A percentile compares a stretch with the other conserved stretches of the same genome.
Conservation (phyloP, 2,888 invertebrate genomes). For the Notocelia uddmanniana region DNA sequence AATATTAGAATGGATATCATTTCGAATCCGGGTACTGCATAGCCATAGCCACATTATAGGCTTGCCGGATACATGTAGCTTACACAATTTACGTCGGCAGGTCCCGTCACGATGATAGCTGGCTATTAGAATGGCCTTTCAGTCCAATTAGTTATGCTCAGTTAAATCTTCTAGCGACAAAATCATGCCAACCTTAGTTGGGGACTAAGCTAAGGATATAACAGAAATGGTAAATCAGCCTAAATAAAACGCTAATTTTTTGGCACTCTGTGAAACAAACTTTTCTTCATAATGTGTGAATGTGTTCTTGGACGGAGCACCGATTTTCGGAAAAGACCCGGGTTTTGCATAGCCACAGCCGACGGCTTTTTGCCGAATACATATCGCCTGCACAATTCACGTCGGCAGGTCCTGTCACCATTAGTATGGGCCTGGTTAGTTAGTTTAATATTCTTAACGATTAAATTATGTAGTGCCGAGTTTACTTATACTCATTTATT, state of each 20-base stretch:
- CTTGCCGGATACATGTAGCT: conserved; percentile 23
- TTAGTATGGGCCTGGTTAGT: conserved; percentile 22
- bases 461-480: neutral
- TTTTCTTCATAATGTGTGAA: no score
- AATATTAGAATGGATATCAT: neutral
- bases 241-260: neutral
- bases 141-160: conserved; percentile 3
- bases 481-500: no score
- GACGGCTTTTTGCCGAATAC: conserved; percentile 17
- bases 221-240: no score
- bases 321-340: neutral
- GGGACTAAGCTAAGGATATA: no score
- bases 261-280: no score
- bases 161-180: neutral
- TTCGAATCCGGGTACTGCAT: neutral
- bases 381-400: conserved; percentile 14
- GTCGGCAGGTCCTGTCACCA: conserved; percentile 18
- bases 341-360: neutral
- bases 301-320: no score
- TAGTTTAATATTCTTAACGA: neutral
- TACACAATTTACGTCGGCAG: conserved; percentile 20
- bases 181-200: neutral
- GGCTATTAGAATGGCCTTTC: conserved; percentile 24
- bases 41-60: neutral
- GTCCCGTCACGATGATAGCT: conserved; percentile 24